Conservation (phyloP, 2,888 invertebrate genomes). For the Nematopogon swammerdamellus region DNA sequence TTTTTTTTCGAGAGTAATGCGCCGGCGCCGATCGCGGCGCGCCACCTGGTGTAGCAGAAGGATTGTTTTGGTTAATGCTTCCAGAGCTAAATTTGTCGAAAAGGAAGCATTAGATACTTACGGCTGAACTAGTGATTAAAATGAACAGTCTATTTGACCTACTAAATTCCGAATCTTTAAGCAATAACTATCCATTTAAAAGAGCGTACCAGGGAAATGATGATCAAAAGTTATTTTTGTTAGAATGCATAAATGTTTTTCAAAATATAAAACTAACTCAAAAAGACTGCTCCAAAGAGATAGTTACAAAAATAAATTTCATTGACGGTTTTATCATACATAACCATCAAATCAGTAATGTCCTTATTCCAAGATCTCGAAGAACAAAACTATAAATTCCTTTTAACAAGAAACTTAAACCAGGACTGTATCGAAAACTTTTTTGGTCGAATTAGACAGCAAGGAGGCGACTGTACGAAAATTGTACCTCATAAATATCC, state of each 20-base stretch:
- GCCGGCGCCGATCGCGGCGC: too few species aligned
- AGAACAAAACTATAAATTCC: neutral
- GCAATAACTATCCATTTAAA: constrained; percentile 2
- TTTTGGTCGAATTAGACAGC: constrained; percentile 1
- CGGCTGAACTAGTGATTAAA: constrained; percentile 1
- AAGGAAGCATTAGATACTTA: constrained; percentile 1
- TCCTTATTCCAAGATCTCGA: constrained; percentile 1
- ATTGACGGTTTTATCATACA: constrained; percentile 2
- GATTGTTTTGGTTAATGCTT: too few species aligned
- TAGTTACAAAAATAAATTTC: neutral
- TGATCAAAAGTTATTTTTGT: constrained; percentile 2
- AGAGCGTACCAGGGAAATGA: constrained; percentile 3
- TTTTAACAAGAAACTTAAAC: constrained; percentile 3
- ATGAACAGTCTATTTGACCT: constrained; percentile 3
- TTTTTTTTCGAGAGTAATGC: too few species aligned
- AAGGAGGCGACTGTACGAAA: constrained; percentile 1
- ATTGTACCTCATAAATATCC: constrained; percentile 2
- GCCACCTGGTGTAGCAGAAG: too few species aligned
- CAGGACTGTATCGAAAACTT: constrained; percentile 2
- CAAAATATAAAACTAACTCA: constrained; percentile 1
- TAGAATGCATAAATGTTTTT: neutral
- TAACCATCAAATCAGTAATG: constrained; percentile 3
- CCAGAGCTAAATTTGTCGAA: constrained; percentile 1
- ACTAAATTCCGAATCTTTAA: neutral
- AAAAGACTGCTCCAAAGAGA: neutral